A percentile compares a stretch with the other conserved stretches of the same genome.
Conservation (phyloP, 2,113 vertebrate species). For the Hystrix brachyura region DNA sequence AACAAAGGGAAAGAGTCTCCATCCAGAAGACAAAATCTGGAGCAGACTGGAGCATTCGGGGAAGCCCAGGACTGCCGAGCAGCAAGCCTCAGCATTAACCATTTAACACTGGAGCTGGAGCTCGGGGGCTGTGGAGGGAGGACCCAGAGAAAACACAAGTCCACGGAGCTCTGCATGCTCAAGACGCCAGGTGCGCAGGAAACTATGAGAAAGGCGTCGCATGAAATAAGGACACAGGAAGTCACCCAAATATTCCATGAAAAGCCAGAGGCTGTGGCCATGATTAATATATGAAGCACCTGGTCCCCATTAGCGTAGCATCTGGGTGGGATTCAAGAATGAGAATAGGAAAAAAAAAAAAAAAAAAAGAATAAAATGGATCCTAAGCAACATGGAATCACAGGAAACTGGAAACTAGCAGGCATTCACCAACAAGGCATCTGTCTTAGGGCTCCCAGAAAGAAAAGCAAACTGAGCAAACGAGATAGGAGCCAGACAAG, state of each 20-base stretch:
- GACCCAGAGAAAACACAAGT: rapidly evolving
- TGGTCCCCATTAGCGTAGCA: background rate
- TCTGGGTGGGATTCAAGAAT: background rate
- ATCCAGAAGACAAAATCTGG: background rate
- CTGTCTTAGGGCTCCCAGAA: background rate
- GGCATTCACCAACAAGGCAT: background rate
- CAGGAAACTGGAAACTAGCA: background rate
- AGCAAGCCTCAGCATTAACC: background rate
- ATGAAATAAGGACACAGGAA: background rate
- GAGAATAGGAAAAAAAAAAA: no score
- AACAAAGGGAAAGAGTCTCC: background rate
- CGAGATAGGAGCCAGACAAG: background rate
- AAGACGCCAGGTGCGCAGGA: background rate
- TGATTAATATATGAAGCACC: background rate
- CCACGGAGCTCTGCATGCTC: background rate
- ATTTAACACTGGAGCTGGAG: background rate
- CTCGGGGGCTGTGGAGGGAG: background rate
- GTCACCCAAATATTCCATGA: background rate
- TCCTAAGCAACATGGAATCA: background rate
- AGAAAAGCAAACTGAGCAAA: background rate
- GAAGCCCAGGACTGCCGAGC: background rate
- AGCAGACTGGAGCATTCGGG: background rate
- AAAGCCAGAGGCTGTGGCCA: background rate
- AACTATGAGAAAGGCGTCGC: background rate
- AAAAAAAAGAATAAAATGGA: background rate